Base-by-base conservation (phyloP, 1,140 invertebrate genomes). In the Protaetia brevitarsis region DNA sequence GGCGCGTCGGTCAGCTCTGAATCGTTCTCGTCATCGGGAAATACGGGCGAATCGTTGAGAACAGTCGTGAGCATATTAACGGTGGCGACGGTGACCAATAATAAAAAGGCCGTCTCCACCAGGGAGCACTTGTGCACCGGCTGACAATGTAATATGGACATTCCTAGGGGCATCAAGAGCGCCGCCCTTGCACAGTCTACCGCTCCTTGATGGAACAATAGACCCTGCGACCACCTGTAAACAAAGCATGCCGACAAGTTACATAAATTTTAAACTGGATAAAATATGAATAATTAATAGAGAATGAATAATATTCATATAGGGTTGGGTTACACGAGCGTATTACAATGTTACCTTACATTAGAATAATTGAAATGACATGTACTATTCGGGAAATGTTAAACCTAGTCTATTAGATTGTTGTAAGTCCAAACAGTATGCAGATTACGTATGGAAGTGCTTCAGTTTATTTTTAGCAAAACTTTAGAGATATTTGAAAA, bases 31-130 rank as follows among this genome's bases (percentile, higher is more conserved):
- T 88, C 88, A 69, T 90, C 88, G 1, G 92, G 91, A 75, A 94
- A 90, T 51, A 94, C 88, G 4, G 92, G 93, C 58, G 91, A 92
- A 79, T 95, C 92, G 79, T 95, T 95, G 37, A 95, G 83, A 1
- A 95, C 89, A 11, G 92, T 92, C 11, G 92, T 95, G 67, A 95
- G 84, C 86, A 95, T 91, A 80, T 95, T 95, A 73, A 95, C 91
- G 1, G 92, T 94, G 13, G 92, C 93, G 19, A 94, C 91, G 27
- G 93, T 95, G 66, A 95, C 84, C 66, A 96, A 81, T 60, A 96
- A 83, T 0, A 96, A 84, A 78, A 95, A 96, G 6, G 92, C 91
- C 11, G 92, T 94, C 77, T 95, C 93, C 7, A 95, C 88, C n/a
- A 94, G 79, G 11, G 91, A 92, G 77, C 93, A 96, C 75, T 93